Evolutionary conservation across 2,888 invertebrate genomes (phyloP), one percentile per base, ranked within the genome.

Genomic region (Exocentrus adspersus): DNA sequence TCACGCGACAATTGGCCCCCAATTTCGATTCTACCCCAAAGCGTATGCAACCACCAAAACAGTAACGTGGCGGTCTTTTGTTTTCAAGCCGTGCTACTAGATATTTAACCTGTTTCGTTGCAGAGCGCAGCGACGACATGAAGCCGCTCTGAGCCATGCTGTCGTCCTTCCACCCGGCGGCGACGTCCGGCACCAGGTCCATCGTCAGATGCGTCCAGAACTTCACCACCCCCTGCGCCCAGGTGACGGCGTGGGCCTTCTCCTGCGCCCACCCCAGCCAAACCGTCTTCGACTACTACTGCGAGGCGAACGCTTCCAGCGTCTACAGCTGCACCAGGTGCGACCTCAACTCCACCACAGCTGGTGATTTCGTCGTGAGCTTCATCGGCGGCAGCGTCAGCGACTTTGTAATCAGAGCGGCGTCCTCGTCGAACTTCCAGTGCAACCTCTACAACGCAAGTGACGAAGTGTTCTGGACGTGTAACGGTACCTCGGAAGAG

Each of bases 381-480:
- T 71, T 70, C 57, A 67, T 75, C 37, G 70, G 67, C 57, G 64
- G 62, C 6, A 73, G 63, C 53, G 59, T 75, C 17, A 72, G 66
- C 61, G 70, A 77, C 41, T 75, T 77, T 54, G 65, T 76, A 43
- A 68, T 78, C 51, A 70, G 73, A 16, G 67, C 70, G 4, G 60
- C 72, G 12, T 66, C 46, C 56, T 62, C 65, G 4, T 61, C 72
- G 12, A 67, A 50, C 56, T 62, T 65, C 30, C 65, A 75, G 72
- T 78, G 79, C 61, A 69, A 65, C 64, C 68, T 77, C 48, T 67
- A 74, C 54, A 77, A 74, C 66, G 64, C 63, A 48, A 75, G 72
- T 69, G 75, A 67, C 32, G 71, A 74, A 43, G 71, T 77, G 64
- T 74, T 69, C 48, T 78, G 77, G 78, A 77, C 75, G 71, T 79